A percentile compares a stretch with the other conserved stretches of the same genome.
These are phyloP conservation scores for Eupithecia vulgata DNA, from an alignment of 2,888 invertebrate genomes.

Conservation along the genomic window DNA sequence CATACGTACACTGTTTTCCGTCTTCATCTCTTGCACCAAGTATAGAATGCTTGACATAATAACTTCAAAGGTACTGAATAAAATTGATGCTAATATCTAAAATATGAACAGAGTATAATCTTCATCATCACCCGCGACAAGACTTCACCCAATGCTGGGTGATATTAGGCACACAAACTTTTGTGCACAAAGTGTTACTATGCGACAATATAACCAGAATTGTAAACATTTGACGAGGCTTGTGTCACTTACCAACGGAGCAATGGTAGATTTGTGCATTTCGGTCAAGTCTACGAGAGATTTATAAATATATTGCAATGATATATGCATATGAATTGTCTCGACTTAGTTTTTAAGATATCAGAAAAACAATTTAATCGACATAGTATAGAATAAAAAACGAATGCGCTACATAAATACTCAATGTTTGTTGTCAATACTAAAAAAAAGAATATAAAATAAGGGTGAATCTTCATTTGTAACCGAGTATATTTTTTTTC, in stretches of 20 bases:
- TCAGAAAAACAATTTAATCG: no score
- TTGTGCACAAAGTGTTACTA: no score
- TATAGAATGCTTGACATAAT: neutral
- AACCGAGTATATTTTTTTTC: neutral
- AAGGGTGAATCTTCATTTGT: neutral
- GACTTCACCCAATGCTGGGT: no score
- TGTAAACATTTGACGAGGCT: neutral
- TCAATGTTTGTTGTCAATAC: neutral
- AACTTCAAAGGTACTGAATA: neutral
- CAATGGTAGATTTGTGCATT: constrained; percentile 6
- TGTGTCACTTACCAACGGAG: constrained; percentile 1
- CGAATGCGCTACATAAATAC: neutral
- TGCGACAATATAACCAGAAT: neutral
- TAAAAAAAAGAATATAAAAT: neutral
- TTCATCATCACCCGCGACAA: no score
- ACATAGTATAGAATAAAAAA: neutral
- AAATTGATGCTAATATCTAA: neutral
- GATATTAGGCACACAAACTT: no score
- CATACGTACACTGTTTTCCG: neutral
- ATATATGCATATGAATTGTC: neutral
- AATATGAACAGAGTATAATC: neutral
- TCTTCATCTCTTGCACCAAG: neutral
- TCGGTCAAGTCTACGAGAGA: neutral
- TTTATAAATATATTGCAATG: constrained; percentile 1
- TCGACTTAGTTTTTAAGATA: neutral